Conservation (phyloP, 2,113 vertebrate genomes). For the Montifringilla adamsi region DNA sequence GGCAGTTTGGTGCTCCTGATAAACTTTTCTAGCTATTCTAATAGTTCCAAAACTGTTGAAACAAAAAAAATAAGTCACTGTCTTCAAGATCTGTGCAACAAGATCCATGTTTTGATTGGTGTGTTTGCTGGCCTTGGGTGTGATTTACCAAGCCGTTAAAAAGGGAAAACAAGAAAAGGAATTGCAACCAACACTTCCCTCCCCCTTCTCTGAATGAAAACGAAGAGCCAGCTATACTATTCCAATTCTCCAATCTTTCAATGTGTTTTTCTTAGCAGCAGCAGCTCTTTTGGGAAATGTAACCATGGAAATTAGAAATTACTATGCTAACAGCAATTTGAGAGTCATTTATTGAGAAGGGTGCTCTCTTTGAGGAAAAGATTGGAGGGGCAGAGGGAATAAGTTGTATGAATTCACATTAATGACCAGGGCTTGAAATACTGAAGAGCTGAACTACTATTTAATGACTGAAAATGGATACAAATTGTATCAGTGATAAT, state of each 20-base stretch:
- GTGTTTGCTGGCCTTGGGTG: not conserved
- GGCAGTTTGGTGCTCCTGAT: not conserved
- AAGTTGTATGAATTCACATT: conserved; percentile 6
- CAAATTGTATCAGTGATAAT: conserved; percentile 47
- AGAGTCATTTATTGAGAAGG: conserved; percentile 35
- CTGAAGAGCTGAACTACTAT: not conserved
- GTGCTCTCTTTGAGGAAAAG: not conserved
- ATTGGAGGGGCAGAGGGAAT: not conserved
- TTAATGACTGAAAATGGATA: conserved; percentile 46
- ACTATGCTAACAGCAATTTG: not conserved
- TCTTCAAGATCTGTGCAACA: not conserved
- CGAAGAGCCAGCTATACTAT: not conserved
- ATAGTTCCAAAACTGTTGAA: not conserved
- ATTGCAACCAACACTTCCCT: not conserved
- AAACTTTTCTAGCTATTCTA: not conserved
- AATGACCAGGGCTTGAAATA: conserved; percentile 15
- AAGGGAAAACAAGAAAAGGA: not conserved
- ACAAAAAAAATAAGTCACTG: not conserved
- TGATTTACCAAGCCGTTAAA: not conserved
- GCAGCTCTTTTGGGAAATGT: not conserved
- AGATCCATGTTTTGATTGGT: not conserved
- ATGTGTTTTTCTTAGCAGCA: not conserved
- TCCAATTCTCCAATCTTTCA: not conserved
- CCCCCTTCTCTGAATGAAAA: not conserved
- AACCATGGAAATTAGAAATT: conserved; percentile 10